Percentiles rank a stretch among this genome's conserved stretches.
These are phyloP conservation scores for Anorthoa munda DNA, from an alignment of 2,888 invertebrate genomes.

Conservation along the genomic window DNA sequence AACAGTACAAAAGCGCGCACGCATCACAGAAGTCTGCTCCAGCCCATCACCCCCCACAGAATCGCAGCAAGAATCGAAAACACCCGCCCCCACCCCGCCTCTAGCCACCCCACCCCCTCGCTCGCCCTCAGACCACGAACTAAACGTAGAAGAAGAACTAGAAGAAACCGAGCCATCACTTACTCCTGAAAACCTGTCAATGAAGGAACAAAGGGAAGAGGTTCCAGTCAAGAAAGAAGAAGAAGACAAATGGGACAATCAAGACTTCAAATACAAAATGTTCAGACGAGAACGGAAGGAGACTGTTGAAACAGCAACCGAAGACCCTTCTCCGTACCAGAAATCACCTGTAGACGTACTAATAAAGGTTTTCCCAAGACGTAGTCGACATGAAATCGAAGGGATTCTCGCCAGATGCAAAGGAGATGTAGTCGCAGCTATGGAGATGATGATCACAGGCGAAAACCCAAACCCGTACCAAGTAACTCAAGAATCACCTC, in stretches of 20 bases:
- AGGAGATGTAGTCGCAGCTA: conserved; percentile 97
- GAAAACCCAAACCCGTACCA: conserved; percentile 81
- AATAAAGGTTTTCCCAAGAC: conserved; percentile 96
- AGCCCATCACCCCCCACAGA: conserved; percentile 85
- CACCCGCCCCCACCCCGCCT: conserved; percentile 81
- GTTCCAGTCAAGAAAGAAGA: conserved; percentile 88
- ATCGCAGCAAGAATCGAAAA: conserved; percentile 78
- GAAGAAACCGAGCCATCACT: conserved; percentile 90
- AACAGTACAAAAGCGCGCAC: conserved; percentile 88
- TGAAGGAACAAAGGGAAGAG: conserved; percentile 92
- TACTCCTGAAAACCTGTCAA: conserved; percentile 95
- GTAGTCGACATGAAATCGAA: conserved; percentile 96
- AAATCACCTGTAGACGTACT: conserved; percentile 97
- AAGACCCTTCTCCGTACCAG: conserved; percentile 84
- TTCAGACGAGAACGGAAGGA: conserved; percentile 79
- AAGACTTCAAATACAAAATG: conserved; percentile 86
- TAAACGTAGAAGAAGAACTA: conserved; percentile 91
- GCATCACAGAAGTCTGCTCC: conserved; percentile 87
- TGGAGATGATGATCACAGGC: conserved; percentile 96
- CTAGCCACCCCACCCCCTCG: conserved; percentile 84
- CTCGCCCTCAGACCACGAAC: conserved; percentile 88
- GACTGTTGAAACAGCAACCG: conserved; percentile 72
- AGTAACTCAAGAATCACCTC: conserved; percentile 85
- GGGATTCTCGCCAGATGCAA: conserved; percentile 95
- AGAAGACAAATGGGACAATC: conserved; percentile 86